Conservation (phyloP, 2,888 invertebrate genomes). For the Hybos culiciformis region DNA sequence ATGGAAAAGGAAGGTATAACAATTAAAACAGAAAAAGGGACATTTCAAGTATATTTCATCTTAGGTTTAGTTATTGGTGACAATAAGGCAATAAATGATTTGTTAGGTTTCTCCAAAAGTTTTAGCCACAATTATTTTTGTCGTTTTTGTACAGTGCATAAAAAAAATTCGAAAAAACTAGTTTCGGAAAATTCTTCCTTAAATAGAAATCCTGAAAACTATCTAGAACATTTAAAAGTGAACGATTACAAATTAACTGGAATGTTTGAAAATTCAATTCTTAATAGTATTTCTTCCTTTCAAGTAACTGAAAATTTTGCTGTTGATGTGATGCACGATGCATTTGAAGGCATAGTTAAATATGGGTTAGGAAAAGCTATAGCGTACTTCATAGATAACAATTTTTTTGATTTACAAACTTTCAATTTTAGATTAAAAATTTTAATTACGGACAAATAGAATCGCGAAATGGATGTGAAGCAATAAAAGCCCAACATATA, state of each 20-base stretch:
- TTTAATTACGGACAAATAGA: conserved; percentile 10
- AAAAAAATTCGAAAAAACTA: not conserved
- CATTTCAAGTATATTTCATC: conserved; percentile 7
- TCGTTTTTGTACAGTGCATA: conserved; percentile 8
- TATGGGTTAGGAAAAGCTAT: conserved; percentile 6
- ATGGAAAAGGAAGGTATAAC: conserved; percentile 2
- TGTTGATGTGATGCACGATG: conserved; percentile 8
- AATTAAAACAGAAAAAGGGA: conserved; percentile 2
- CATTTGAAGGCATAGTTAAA: conserved; percentile 9
- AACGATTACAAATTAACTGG: conserved; percentile 1
- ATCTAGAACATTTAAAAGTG: not conserved
- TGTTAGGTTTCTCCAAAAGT: conserved; percentile 7
- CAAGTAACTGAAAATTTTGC: conserved; percentile 8
- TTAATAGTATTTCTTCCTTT: conserved; percentile 11
- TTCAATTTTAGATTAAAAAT: conserved; percentile 7
- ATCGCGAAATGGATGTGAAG: conserved; percentile 5
- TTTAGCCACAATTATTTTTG: conserved; percentile 10
- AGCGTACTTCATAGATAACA: conserved; percentile 6
- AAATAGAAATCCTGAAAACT: not conserved
- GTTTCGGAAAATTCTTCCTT: not conserved
- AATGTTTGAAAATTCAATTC: conserved; percentile 6
- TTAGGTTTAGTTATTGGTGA: conserved; percentile 9
- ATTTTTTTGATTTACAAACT: conserved; percentile 8
- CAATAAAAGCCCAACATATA: conserved; percentile 3
- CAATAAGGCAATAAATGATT: conserved; percentile 10